Evolutionary conservation across 2,888 invertebrate genomes (phyloP).

Genomic region (Petrolisthes manimaculis): DNA sequence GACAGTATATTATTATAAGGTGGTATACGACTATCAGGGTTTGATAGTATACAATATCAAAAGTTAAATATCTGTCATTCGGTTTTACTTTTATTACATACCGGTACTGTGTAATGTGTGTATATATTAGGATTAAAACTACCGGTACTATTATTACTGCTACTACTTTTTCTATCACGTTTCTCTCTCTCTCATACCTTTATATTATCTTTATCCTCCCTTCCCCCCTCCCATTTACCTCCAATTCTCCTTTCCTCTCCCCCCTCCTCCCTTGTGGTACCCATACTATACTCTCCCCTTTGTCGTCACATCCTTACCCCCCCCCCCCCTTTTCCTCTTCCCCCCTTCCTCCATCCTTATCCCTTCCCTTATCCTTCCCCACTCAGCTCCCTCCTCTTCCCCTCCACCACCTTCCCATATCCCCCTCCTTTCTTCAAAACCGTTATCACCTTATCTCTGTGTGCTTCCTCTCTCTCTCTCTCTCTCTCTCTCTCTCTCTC

Average conservation of each 20-base stretch:
- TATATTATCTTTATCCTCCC: background rate
- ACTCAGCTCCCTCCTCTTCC: too few species aligned
- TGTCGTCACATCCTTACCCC: background rate
- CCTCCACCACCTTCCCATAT: background rate
- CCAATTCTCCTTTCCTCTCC: background rate
- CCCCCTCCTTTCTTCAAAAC: background rate
- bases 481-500: background rate
- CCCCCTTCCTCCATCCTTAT: background rate
- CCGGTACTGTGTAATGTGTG: too few species aligned
- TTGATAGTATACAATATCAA: too few species aligned
- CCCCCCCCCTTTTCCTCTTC: too few species aligned
- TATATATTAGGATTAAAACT: too few species aligned
- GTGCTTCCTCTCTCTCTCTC: background rate
- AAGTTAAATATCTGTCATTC: too few species aligned
- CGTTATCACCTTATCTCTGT: background rate
- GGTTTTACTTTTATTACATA: too few species aligned
- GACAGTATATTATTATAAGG: too few species aligned
- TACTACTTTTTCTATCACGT: too few species aligned
- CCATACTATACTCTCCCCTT: background rate
- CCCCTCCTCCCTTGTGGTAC: background rate
- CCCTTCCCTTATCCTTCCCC: background rate
- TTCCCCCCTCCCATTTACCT: background rate
- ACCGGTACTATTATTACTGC: too few species aligned
- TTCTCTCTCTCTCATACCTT: background rate
- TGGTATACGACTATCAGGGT: too few species aligned